Base-by-base conservation (phyloP, 2,797 vertebrate genomes). In the Anguilla pacifica region DNA sequence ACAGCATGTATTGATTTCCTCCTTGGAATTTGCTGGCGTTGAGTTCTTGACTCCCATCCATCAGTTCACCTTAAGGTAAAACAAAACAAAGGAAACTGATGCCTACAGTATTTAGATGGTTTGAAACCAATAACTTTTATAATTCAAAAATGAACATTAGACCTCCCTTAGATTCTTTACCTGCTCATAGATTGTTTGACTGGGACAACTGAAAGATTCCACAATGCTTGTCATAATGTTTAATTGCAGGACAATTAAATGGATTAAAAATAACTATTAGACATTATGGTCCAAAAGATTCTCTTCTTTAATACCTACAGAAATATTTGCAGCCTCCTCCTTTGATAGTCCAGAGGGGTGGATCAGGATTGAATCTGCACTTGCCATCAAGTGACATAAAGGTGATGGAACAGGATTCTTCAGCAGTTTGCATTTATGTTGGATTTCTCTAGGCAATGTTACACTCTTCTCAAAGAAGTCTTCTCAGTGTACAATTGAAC, bases 1-100 rank as follows among this genome's bases (percentile, higher is more conserved):
- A 84, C 82, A 84, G 82, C 28, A 53, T 13, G 35, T 35, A 84
- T 84, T 84, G 82, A 84, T 57, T 84, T 83, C 6, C 81, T 28
- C 82, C 53, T 55, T 31, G 51, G 82, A 84, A 84, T 84, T 28
- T 84, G 82, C 82, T 82, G 39, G 43, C 9, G 25, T 53, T 84
- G 28, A 84, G 53, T 53, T 84, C 82, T 57, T 84, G 15, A 86
- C 61, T 70, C 61, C 64, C 39, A 72, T 70, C 85, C 28, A n/a
- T 86, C 85, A 70, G 39, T 85, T 67, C 84, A 46, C 31, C 53
- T 39, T 49, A 59, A 31, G 35, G 55, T 7, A 11, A n/a, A 6
- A 17, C 35, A 67, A 85, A 85, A 85, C 35, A 81, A 51, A 83
- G 25, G n/a, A 35, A 35, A 39, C 31, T 7, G 53, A 84, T n/a